Percentiles rank a stretch among this genome's conserved stretches.
Conservation (phyloP, 2,888 invertebrate genomes). For the Norana najaformis region DNA sequence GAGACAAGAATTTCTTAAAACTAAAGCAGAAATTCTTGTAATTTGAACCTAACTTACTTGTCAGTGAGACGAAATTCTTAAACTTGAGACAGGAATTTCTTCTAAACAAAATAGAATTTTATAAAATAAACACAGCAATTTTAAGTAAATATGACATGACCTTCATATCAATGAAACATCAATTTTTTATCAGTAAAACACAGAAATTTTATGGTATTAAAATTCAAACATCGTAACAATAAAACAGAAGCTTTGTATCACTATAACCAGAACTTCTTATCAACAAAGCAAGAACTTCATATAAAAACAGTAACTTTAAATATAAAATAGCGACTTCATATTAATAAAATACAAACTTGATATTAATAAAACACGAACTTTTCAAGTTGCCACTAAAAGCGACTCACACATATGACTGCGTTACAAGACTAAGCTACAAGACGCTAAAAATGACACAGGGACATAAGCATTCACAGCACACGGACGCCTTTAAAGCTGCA, state of each 20-base stretch:
- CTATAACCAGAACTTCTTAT: background rate
- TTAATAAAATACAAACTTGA: background rate
- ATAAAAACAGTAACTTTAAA: background rate
- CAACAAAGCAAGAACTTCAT: background rate
- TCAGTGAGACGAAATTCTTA: background rate
- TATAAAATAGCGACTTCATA: background rate
- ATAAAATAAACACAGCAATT: background rate
- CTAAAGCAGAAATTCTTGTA: background rate
- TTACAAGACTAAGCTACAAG: background rate
- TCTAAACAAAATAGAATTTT: background rate
- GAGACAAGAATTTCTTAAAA: no score
- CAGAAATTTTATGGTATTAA: background rate
- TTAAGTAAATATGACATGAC: background rate
- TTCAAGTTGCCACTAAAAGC: background rate
- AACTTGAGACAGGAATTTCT: background rate
- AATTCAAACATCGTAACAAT: background rate
- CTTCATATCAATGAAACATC: background rate
- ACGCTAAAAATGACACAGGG: slow-evolving; percentile 3
- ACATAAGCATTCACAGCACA: background rate
- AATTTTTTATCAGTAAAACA: no score
- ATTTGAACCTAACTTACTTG: background rate
- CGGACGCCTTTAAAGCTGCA: background rate
- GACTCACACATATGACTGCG: background rate
- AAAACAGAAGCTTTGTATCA: background rate
- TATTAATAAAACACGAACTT: background rate